phyloP scores from a whole-genome alignment of 2,888 invertebrate species.

The Acleris holmiana region DNA sequence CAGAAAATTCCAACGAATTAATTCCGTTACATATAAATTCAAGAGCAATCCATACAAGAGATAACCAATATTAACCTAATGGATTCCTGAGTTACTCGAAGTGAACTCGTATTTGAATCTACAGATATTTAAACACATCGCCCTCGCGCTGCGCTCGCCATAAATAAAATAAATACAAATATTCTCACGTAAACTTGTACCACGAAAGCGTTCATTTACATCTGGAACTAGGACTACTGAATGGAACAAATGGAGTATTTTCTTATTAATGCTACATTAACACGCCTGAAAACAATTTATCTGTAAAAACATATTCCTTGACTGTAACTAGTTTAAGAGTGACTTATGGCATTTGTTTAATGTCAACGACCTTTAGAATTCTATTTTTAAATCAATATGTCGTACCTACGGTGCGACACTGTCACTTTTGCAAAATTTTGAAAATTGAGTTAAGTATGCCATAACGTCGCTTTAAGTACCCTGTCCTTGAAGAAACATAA shows the following conservation, averaged over 20 bases:
- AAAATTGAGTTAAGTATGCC: too few relatives aligned
- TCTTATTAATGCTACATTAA: constrained; percentile 74
- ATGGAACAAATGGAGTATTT: constrained; percentile 82
- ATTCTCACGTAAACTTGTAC: constrained; percentile 83
- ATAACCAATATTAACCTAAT: constrained; percentile 77
- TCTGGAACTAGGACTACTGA: constrained; percentile 58
- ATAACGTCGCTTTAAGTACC: too few relatives aligned
- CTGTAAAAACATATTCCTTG: constrained; percentile 28
- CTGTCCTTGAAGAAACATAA: too few relatives aligned
- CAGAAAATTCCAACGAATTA: constrained; percentile 56
- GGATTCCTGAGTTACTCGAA: constrained; percentile 72
- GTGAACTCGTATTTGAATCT: constrained; percentile 78
- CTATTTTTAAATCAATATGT: too few relatives aligned
- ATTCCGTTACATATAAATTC: constrained; percentile 58
- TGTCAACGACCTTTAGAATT: too few relatives aligned
- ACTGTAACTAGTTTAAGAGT: background rate
- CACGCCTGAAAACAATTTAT: constrained; percentile 38
- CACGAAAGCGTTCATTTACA: constrained; percentile 81
- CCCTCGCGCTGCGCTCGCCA: constrained; percentile 76
- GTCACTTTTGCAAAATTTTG: too few relatives aligned
- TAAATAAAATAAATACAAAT: constrained; percentile 85
- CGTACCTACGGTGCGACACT: too few relatives aligned
- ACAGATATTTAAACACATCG: constrained; percentile 82
- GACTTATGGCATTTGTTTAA: background rate
- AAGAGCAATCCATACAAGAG: constrained; percentile 62